Base-by-base conservation (phyloP, 2,113 vertebrate species). In the Candoia aspera region DNA sequence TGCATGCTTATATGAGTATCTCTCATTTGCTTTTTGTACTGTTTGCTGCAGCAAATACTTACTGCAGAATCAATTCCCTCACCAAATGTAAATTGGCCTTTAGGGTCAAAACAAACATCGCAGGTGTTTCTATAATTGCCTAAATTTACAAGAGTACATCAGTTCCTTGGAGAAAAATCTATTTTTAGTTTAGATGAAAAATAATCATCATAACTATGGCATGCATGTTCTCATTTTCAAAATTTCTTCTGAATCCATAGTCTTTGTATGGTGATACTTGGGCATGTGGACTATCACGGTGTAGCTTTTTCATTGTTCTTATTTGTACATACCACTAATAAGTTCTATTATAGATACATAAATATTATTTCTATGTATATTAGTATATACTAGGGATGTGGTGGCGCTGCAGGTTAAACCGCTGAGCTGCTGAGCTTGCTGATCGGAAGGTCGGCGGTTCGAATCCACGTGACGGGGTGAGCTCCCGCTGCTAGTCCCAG, bases 101-200 rank as follows among this genome's bases (percentile, higher is more conserved):
- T 49, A 93, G 93, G 92, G 90, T 94, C 91, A 91, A 95, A 96
- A 94, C 93, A 95, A 96, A 95, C 84, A 90, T 55, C 86, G 83
- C 84, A 94, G 94, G 90, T 94, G 88, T 58, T 95, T 92, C 87
- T 96, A 53, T 92, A 90, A 68, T 87, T 87, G 79, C 0, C 8
- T 90, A 59, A 90, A 79, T 92, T 95, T 90, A 42, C 88, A 93
- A 93, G 95, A 96, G 94, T 96, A 64, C 33, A 73, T 12, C 10
- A 2, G 0, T 60, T 95, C 94, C 93, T 94, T 37, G 0, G 90
- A 91, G 86, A 95, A 79, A 93, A 91, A 37, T 54, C 8, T 94
- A 86, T 93, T 96, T 96, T 96, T 91, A 59, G 91, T 91, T 54
- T 0, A 0, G 10, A 88, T 91, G 8, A 60, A 88, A 93, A 92